Conservation (phyloP, 2,797 vertebrate species). For the Amazona finschi region DNA sequence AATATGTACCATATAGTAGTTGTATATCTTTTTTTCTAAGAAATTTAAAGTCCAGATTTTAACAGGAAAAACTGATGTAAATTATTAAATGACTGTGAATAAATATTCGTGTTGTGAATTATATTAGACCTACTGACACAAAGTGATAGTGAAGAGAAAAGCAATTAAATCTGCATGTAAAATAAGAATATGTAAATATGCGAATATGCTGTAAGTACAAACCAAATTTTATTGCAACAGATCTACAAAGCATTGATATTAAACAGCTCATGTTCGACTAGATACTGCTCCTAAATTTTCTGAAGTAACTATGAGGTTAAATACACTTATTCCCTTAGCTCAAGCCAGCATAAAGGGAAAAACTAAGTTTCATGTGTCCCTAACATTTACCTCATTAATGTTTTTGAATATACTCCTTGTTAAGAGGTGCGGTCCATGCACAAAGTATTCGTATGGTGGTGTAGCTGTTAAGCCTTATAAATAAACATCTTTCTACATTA, state of each 20-base stretch:
- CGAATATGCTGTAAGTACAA: background rate
- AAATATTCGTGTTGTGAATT: background rate
- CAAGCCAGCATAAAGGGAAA: background rate
- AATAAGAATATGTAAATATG: background rate
- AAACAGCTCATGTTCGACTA: background rate
- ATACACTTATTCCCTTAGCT: background rate
- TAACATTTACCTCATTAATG: background rate
- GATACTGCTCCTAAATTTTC: background rate
- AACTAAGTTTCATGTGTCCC: background rate
- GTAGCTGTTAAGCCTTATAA: conserved; percentile 24
- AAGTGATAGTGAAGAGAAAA: conserved; percentile 20
- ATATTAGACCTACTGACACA: background rate
- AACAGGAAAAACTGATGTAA: background rate
- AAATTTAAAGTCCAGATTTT: conserved; percentile 2
- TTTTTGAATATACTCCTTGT: conserved; percentile 3
- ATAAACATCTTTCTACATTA: conserved; percentile 26
- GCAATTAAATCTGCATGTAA: background rate
- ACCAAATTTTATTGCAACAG: background rate
- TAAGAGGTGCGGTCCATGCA: background rate
- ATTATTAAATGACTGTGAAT: background rate
- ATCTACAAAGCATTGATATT: background rate
- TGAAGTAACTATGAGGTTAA: background rate
- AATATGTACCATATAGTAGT: background rate
- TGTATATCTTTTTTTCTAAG: background rate
- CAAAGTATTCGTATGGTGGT: background rate